Base-by-base conservation (phyloP, 1,140 invertebrate species). In the Stegodyphus dumicola region DNA sequence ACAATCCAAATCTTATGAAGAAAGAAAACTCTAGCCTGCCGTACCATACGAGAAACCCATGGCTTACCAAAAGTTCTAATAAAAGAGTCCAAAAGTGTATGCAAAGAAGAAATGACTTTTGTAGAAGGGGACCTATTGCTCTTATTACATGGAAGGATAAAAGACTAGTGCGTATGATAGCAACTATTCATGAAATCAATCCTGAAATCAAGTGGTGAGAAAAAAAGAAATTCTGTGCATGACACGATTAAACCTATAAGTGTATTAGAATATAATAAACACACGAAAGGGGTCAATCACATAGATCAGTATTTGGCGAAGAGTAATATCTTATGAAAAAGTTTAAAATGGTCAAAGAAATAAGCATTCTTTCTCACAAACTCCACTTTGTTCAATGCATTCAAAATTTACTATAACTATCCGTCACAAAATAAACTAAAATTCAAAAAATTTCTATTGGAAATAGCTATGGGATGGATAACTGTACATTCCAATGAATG, bases 241-340 rank as follows among this genome's bases (percentile, higher is more conserved):
- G 66, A 69, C 5, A 69, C 33, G 17, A 69, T 69, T 11, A 69
- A 69, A 69, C 66, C n/a, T 69, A 69, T 6, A 15, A 5, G 5
- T 6, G 6, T 69, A 69, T 18, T 69, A 17, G 9, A 69, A 69
- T 69, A 69, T 5, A 69, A 69, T 48, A 48, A 69, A 69, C 5
- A 69, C 17, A 69, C 6, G 66, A 69, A 69, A 69, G 5, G 66
- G 33, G 66, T 69, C 1, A n/a, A 69, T 69, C 66, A 6, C 6
- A n/a, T n/a, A 69, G n/a, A 69, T 48, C 66, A 69, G 66, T 69
- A 69, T n/a, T 69, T 69, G 66, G 66, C 66, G 18, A 69, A 69
- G 6, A 69, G 66, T 17, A 69, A n/a, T 69, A 69, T 69, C n/a
- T 69, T 69, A 56, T 7, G 54, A 56, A 56, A 60, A 60, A 2